These are phyloP conservation scores for Eidolon dupreanum DNA, from an alignment of 2,797 vertebrate genomes.

Conservation along the genomic window DNA sequence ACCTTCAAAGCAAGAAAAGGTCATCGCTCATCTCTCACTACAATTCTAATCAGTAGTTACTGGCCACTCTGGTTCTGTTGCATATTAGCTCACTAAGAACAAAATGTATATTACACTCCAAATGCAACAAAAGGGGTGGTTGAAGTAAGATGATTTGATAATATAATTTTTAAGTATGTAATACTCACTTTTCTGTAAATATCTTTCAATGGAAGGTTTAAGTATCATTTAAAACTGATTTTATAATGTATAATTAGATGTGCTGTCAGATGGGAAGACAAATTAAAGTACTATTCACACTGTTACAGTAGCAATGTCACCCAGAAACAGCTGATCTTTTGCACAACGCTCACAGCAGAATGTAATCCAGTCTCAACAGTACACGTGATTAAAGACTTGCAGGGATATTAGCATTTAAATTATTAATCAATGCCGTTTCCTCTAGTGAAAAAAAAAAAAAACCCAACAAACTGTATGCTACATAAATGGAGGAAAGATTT, in stretches of 20 bases:
- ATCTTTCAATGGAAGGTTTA: constrained; percentile 79
- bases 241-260: constrained; percentile 86
- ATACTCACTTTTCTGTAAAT: constrained; percentile 86
- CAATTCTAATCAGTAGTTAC: constrained; percentile 58
- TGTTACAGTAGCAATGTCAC: constrained; percentile 71
- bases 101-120: constrained; percentile 74
- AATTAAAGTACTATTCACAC: constrained; percentile 86
- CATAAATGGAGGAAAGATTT: constrained; percentile 68
- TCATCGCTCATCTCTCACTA: constrained; percentile 63
- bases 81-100: constrained; percentile 73
- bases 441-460: constrained; percentile 72
- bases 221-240: constrained; percentile 84
- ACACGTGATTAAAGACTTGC: constrained; percentile 75
- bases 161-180: constrained; percentile 84
- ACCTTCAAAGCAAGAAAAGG: constrained; percentile 60
- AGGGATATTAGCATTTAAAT: constrained; percentile 79
- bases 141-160: constrained; percentile 83
- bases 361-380: constrained; percentile 73
- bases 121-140: constrained; percentile 69
- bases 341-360: constrained; percentile 78
- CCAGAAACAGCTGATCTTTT: constrained; percentile 79
- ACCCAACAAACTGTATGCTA: constrained; percentile 55
- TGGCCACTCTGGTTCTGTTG: constrained; percentile 63
- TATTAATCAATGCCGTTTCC: constrained; percentile 80
- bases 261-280: constrained; percentile 84